These are phyloP conservation scores for Pogona vitticeps DNA, from an alignment of 2,113 vertebrate species.

Conservation along the genomic window DNA sequence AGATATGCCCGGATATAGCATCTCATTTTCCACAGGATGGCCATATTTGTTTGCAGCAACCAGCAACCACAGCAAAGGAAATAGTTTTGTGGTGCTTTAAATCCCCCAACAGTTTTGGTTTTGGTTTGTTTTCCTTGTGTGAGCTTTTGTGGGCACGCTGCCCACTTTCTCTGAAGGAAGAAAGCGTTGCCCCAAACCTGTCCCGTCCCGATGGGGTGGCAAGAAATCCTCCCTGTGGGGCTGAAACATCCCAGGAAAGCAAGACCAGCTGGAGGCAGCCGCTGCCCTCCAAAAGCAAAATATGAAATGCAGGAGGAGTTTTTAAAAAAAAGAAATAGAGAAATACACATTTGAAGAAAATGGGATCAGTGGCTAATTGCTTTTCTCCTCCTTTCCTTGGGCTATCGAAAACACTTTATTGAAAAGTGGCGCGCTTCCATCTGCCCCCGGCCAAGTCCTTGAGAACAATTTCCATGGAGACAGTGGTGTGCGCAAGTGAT, in stretches of 20 bases:
- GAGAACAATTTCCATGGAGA: slow-evolving; percentile 14
- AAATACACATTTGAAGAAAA: neutral
- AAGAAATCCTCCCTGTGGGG: no score
- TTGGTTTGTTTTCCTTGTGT: no score
- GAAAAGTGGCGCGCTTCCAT: neutral
- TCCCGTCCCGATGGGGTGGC: neutral
- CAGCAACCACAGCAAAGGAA: no score
- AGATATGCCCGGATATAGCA: no score
- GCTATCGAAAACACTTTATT: neutral
- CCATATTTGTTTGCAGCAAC: no score
- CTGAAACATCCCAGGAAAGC: neutral
- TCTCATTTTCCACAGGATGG: no score
- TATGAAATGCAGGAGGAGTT: neutral
- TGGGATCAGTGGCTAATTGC: neutral
- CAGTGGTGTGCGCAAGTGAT: neutral
- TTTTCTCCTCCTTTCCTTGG: no score
- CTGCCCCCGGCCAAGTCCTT: neutral
- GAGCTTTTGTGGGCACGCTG: no score
- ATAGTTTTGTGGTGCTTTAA: no score
- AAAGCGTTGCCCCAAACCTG: neutral
- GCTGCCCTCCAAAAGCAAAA: neutral
- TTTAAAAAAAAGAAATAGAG: neutral
- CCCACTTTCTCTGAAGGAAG: no score
- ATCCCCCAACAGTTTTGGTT: no score
- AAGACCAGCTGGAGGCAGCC: neutral